Base-by-base conservation (phyloP, 2,113 vertebrate species). In the Natator depressus region DNA sequence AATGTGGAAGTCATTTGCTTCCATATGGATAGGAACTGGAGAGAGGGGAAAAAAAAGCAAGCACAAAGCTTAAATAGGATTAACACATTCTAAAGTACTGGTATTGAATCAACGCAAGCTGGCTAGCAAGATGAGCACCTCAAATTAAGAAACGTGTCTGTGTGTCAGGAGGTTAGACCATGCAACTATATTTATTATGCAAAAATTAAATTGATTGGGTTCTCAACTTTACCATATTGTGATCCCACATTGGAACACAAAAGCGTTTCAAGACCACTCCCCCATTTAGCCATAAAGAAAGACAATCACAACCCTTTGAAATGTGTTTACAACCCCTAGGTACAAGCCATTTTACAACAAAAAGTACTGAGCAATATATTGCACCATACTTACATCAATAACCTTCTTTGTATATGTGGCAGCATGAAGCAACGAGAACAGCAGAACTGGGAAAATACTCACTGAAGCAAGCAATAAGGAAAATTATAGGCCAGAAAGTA, bases 371-470 rank as follows among this genome's bases (percentile, higher is more conserved):
- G 10, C 0, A 0, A 78, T 17, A 75, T 25, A 84, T n/a, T 5
- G 8, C 14, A 89, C 54, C 29, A 95, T 94, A 99, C 99, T 99
- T 98, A 99, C 99, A 97, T 99, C 99, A 78, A 99, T 98, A 93
- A 99, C 98, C 95, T 99, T 99, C 98, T 99, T 99, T 47, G 99
- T 99, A 87, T 99, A 99, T 2, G 99, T 99, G 10, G 99, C 99
- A 84, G 99, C 99, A 82, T 99, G 99, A 97, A 99, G 99, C 98
- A 99, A 97, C n/a, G 99, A 99, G 97, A 99, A 99, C 38, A 99
- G 98, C 88, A 99, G 99, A 94, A 99, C 99, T 53, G 99, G 99
- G 89, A 99, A 99, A 96, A 99, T 99, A 97, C 99, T 99, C 99
- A 99, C 99, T 99, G 98, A 96, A 98, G 93, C 94, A 91, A 95